A percentile compares a stretch with the other conserved stretches of the same genome.
These are phyloP conservation scores for Acanthacorydalis orientalis DNA, from an alignment of 2,888 invertebrate genomes.

Conservation along the genomic window DNA sequence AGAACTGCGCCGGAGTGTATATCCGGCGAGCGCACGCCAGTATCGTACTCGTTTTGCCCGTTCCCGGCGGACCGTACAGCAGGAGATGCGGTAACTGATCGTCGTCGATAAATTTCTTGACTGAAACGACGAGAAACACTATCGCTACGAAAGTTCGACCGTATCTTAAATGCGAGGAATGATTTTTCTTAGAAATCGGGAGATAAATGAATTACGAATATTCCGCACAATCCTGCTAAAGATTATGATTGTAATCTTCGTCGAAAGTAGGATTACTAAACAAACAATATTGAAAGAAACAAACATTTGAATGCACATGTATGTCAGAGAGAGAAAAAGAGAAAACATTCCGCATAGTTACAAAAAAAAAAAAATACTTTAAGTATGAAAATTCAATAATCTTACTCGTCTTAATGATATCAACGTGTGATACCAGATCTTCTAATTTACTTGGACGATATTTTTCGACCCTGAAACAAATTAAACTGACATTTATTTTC, in stretches of 20 bases:
- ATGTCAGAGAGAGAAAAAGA: too few species aligned
- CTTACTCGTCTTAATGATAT: slow-evolving; percentile 91
- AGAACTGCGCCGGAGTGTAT: slow-evolving; percentile 76
- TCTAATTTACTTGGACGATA: slow-evolving; percentile 83
- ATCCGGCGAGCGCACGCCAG: slow-evolving; percentile 87
- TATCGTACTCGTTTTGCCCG: slow-evolving; percentile 96
- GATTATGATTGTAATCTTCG: too few species aligned
- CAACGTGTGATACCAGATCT: slow-evolving; percentile 92
- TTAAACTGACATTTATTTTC: slow-evolving; percentile 2
- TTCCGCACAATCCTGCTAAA: too few species aligned
- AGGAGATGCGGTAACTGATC: slow-evolving; percentile 89
- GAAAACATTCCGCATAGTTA: too few species aligned
- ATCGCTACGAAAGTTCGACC: too few species aligned
- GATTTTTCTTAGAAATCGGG: too few species aligned
- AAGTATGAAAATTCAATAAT: slow-evolving; percentile 9
- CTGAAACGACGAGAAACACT: slow-evolving; percentile 41
- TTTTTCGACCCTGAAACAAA: slow-evolving; percentile 79
- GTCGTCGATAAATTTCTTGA: slow-evolving; percentile 74
- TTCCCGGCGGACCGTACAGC: slow-evolving; percentile 97
- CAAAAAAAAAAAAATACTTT: too few species aligned
- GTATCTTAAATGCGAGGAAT: too few species aligned
- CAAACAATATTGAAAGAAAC: too few species aligned
- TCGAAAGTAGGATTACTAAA: too few species aligned
- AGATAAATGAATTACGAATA: too few species aligned
- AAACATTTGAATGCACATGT: too few species aligned